Conservation (phyloP, 2,797 vertebrate species). For the Mustela erminea region DNA sequence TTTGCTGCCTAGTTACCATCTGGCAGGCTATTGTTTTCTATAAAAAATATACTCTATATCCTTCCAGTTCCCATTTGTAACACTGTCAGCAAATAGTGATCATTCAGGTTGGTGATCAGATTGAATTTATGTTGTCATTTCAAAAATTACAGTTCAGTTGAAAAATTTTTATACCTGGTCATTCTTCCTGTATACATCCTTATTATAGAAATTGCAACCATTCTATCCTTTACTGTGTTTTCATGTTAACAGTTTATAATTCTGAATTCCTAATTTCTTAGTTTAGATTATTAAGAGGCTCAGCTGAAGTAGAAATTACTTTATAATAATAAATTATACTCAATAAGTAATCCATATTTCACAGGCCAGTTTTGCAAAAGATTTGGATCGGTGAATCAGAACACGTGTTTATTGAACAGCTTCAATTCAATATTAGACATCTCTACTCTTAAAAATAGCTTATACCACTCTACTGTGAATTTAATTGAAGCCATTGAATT, state of each 20-base stretch:
- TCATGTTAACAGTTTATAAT: neutral
- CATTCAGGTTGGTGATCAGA: neutral
- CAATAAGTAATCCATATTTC: neutral
- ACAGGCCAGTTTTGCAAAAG: neutral
- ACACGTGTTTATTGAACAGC: neutral
- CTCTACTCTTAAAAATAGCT: neutral
- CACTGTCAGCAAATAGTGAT: neutral
- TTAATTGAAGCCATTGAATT: neutral
- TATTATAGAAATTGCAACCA: neutral
- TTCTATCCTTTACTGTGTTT: neutral
- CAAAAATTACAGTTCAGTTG: neutral
- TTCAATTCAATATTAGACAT: neutral
- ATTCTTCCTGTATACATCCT: neutral
- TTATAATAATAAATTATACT: neutral
- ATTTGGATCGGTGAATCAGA: neutral
- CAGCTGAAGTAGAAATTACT: neutral
- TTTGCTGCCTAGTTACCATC: neutral
- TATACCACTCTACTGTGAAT: neutral
- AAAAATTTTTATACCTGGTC: neutral
- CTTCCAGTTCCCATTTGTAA: neutral
- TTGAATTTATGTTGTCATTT: conserved; percentile 30
- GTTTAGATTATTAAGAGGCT: neutral
- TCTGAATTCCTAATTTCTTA: neutral
- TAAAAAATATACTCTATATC: neutral
- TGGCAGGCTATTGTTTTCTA: neutral